These are phyloP conservation scores for Amblyjoppa proteus DNA, from an alignment of 2,888 invertebrate genomes.

Conservation along the genomic window DNA sequence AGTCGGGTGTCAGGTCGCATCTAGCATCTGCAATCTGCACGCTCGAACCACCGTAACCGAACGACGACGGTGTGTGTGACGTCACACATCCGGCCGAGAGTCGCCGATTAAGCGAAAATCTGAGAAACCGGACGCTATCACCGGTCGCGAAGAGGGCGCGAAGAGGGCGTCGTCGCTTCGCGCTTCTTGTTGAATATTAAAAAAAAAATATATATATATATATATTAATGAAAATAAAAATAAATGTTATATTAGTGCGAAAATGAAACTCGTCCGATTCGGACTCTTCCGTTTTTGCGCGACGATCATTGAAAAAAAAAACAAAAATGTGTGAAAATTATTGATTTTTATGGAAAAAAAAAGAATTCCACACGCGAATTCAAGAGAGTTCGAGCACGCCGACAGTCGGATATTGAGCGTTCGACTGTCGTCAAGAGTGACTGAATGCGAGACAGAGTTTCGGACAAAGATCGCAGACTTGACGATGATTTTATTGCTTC, in stretches of 20 bases:
- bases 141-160: slow-evolving; percentile 17
- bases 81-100: slow-evolving; percentile 79
- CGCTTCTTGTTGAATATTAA: background rate
- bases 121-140: slow-evolving; percentile 74
- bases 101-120: slow-evolving; percentile 79
- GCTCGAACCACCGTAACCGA: slow-evolving; percentile 66
- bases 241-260: background rate
- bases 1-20: slow-evolving; percentile 79
- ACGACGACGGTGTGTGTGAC: slow-evolving; percentile 71
- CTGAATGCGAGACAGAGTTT: slow-evolving; percentile 14
- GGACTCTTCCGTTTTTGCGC: background rate
- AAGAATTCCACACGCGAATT: background rate
- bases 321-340: too few relatives aligned
- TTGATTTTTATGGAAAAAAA: background rate
- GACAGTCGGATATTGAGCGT: slow-evolving; percentile 24
- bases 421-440: slow-evolving; percentile 30
- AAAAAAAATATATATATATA: background rate
- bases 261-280: background rate
- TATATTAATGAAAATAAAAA: slow-evolving; percentile 2
- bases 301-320: background rate
- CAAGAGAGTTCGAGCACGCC: background rate
- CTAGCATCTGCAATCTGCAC: slow-evolving; percentile 78
- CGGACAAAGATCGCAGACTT: slow-evolving; percentile 17
- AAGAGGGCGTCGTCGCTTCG: background rate
- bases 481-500: slow-evolving; percentile 45